These are phyloP conservation scores for Sipha maydis DNA, from an alignment of 2,888 invertebrate species.

Conservation along the genomic window DNA sequence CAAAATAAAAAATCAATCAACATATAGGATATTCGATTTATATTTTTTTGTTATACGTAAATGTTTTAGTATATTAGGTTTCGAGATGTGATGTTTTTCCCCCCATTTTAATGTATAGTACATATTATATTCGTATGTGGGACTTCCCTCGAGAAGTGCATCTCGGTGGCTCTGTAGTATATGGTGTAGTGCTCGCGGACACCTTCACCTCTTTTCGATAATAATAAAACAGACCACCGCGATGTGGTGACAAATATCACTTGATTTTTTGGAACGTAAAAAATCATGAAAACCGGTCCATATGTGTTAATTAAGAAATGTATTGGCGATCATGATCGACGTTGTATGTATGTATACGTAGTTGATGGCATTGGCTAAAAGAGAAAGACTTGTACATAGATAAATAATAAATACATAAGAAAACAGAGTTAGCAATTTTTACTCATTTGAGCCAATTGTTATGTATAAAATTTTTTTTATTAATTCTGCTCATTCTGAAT, in stretches of 20 bases:
- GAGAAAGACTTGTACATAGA: background rate
- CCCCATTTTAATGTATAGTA: background rate
- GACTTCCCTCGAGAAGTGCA: background rate
- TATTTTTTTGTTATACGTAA: background rate
- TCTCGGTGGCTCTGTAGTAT: background rate
- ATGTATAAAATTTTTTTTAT: background rate
- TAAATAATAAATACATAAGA: background rate
- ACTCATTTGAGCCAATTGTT: background rate
- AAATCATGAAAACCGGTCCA: conserved; percentile 43
- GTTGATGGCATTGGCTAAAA: background rate
- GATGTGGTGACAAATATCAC: conserved; percentile 31
- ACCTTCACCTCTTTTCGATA: background rate
- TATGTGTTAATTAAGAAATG: conserved; percentile 45
- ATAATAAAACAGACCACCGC: conserved; percentile 36
- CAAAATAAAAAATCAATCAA: background rate
- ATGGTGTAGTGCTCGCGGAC: background rate
- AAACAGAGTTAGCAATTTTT: conserved; percentile 8
- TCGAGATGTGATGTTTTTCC: background rate
- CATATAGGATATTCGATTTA: conserved; percentile 1
- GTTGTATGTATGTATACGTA: background rate
- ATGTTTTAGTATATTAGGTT: background rate
- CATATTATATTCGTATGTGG: conserved; percentile 1
- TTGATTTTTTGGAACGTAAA: conserved; percentile 12
- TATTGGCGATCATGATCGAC: background rate
- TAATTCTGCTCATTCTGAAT: background rate